Evolutionary conservation across 2,113 vertebrate genomes (phyloP).

Genomic region (Dipodomys stephensi): DNA sequence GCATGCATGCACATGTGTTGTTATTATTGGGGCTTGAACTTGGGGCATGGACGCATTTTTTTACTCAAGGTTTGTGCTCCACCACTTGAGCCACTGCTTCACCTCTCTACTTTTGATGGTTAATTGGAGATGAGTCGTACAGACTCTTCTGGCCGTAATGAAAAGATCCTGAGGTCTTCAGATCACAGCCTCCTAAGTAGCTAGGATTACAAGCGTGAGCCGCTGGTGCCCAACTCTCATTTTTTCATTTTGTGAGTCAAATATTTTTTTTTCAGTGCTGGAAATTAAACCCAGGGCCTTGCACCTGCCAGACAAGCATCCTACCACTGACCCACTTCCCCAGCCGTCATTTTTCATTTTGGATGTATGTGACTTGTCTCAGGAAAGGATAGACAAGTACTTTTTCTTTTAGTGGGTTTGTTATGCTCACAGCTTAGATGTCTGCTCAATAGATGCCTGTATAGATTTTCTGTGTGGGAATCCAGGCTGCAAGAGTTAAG

Average conservation of each 20-base stretch:
- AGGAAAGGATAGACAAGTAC: constrained; percentile 55
- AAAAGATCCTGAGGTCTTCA: too few relatives aligned
- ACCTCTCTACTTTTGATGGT: too few relatives aligned
- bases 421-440: constrained; percentile 26
- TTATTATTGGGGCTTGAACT: too few relatives aligned
- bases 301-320: neutral
- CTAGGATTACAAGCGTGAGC: too few relatives aligned
- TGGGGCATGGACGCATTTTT: too few relatives aligned
- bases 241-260: neutral
- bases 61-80: too few relatives aligned
- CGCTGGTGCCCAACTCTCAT: too few relatives aligned
- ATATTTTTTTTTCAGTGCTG: neutral
- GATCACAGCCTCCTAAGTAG: too few relatives aligned
- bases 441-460: constrained; percentile 35
- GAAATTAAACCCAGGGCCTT: neutral
- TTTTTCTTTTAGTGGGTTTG: constrained; percentile 61
- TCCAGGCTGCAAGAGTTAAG: neutral
- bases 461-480: neutral
- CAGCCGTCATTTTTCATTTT: neutral
- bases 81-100: too few relatives aligned
- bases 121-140: too few relatives aligned
- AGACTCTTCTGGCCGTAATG: too few relatives aligned
- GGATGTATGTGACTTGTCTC: constrained; percentile 31
- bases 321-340: neutral
- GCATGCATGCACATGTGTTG: too few relatives aligned